phyloP scores from a whole-genome alignment of 64 coral and sea anemone species.

The Acropora yongei region DNA sequence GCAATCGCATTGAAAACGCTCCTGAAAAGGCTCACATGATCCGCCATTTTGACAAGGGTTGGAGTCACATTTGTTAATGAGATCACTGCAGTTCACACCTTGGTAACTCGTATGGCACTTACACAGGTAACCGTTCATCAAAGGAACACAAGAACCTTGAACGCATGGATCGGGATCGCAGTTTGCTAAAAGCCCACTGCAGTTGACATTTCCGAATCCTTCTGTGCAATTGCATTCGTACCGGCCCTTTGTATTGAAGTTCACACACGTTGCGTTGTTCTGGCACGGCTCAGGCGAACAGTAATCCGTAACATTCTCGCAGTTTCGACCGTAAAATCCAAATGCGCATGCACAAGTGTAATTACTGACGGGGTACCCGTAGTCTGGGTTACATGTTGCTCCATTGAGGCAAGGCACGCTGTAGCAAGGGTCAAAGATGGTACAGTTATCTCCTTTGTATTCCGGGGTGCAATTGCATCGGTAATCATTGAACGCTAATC shows the following conservation, averaged over 20 bases:
- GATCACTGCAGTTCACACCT: slow-evolving; percentile 61
- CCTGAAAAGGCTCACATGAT: neutral
- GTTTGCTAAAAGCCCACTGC: slow-evolving; percentile 64
- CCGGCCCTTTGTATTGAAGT: slow-evolving; percentile 35
- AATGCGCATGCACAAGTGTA: slow-evolving; percentile 54
- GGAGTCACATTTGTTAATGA: slow-evolving; percentile 70
- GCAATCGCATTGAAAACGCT: slow-evolving; percentile 57
- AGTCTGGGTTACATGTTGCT: slow-evolving; percentile 40
- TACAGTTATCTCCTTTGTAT: slow-evolving; percentile 61
- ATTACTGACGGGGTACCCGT: slow-evolving; percentile 2
- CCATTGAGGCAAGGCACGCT: slow-evolving; percentile 51
- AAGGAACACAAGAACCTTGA: slow-evolving; percentile 60
- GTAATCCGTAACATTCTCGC: slow-evolving; percentile 58
- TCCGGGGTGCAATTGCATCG: slow-evolving; percentile 48
- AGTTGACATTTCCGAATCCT: slow-evolving; percentile 85
- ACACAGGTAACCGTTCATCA: slow-evolving; percentile 66
- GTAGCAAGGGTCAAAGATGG: slow-evolving; percentile 32
- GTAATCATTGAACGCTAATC: slow-evolving; percentile 53
- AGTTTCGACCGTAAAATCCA: slow-evolving; percentile 58
- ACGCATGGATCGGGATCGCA: slow-evolving; percentile 77
- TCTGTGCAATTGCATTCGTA: slow-evolving; percentile 80
- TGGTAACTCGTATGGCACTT: slow-evolving; percentile 43
- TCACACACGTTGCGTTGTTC: slow-evolving; percentile 71
- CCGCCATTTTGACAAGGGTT: slow-evolving; percentile 75
- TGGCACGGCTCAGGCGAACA: slow-evolving; percentile 48